Evolutionary conservation across 2,888 invertebrate species (phyloP), one percentile per base, ranked within the genome.

Genomic region (Drosophila histrio): DNA sequence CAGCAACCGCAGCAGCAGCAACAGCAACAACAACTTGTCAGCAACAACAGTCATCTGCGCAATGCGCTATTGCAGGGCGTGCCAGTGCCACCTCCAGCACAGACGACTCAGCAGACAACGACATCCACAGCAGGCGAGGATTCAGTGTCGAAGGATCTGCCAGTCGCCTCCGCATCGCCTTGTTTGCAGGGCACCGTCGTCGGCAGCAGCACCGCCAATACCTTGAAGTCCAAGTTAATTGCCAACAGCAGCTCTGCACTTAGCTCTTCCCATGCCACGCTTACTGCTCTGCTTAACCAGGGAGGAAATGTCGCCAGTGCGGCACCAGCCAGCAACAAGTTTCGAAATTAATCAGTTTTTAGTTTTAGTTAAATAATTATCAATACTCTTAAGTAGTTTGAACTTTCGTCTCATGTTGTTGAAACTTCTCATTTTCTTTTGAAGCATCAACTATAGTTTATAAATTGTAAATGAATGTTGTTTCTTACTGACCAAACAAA

Each of bases 241-340:
- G 64, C 28, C 28, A 91, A 24, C 49, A 91, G 30, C 59, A 74
- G 91, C 68, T 86, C 82, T 1, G 86, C 90, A 2, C 79, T 92
- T 30, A 92, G 92, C 63, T 91, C 91, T 6, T 91, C 92, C 7
- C 92, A 92, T 76, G 92, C 92, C 13, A 92, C 92, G 6, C 77
- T 92, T 2, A 91, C 92, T 1, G 92, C 92, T 4, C 74, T 92
- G 13, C 85, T 92, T 3, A 91, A 90, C 22, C 91, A 89, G 65
- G 72, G 77, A 36, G 72, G 73, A 28, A 36, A 44, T 36, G 49
- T 28, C 8, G 32, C 49, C 13, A 49, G 8, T 2, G 28, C 66
- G 6, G 6, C 67, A 6, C 34, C 50, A n/a, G 13, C 44, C 34
- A 61, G n/a, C 34, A 66, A 26, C 22, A 77, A 77, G 38, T 76